These are phyloP conservation scores for Synodontis membranacea DNA, from an alignment of 2,113 vertebrate genomes.

Conservation along the genomic window DNA sequence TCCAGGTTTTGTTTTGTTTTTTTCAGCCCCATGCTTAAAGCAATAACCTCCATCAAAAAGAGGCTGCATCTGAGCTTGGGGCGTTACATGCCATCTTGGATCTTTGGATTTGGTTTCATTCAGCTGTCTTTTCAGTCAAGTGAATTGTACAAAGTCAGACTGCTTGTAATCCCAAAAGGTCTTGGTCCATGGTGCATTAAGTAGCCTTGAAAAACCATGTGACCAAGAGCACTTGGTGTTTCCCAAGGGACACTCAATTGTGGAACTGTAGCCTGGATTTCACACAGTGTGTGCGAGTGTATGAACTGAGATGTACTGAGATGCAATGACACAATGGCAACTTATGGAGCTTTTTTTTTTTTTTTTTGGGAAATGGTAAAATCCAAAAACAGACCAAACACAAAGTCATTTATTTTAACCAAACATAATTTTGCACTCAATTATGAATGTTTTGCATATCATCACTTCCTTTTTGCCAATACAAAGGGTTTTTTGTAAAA, in stretches of 20 bases:
- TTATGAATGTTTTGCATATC: background rate
- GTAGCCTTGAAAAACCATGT: background rate
- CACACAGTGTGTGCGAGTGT: background rate
- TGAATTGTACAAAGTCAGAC: background rate
- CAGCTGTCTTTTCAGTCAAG: background rate
- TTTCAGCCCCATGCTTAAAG: background rate
- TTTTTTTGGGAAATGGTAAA: background rate
- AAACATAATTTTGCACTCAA: background rate
- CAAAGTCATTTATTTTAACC: background rate
- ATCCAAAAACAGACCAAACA: background rate
- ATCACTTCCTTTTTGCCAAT: background rate
- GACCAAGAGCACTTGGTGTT: background rate
- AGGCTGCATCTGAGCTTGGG: background rate
- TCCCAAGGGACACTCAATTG: background rate
- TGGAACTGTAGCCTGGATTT: background rate
- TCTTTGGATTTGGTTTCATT: background rate
- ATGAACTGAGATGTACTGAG: background rate
- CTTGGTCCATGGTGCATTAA: background rate
- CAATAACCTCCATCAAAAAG: slow-evolving; percentile 2
- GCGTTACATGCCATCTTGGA: background rate
- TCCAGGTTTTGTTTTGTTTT: too few relatives aligned
- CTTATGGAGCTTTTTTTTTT: background rate
- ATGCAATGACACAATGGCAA: background rate
- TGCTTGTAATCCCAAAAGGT: background rate
- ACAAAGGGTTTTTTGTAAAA: background rate